A percentile compares a stretch with the other conserved stretches of the same genome.
Conservation (phyloP, 2,888 invertebrate species). For the Polymixis flavicincta region DNA sequence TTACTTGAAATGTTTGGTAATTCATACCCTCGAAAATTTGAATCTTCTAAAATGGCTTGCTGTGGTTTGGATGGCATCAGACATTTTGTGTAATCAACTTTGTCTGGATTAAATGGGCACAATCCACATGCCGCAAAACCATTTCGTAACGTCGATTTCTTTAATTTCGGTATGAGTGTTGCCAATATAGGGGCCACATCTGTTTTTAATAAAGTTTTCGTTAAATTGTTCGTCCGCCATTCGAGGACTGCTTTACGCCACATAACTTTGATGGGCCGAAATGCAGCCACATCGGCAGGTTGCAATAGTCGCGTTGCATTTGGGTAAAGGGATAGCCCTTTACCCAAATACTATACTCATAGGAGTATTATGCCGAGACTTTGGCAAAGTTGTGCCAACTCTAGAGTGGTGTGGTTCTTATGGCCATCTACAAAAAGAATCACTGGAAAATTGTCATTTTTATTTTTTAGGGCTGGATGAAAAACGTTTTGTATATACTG, state of each 20-base stretch:
- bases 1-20: constrained; percentile 55
- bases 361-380: constrained; percentile 55
- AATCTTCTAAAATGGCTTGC: constrained; percentile 47
- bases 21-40: constrained; percentile 49
- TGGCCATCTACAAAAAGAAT: constrained; percentile 63
- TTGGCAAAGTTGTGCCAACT: constrained; percentile 56
- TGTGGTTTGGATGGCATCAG: constrained; percentile 47
- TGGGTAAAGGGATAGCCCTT: constrained; percentile 59
- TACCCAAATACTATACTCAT: no score
- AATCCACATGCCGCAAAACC: constrained; percentile 53
- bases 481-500: constrained; percentile 57
- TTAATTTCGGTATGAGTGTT: constrained; percentile 49
- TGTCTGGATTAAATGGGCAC: constrained; percentile 56
- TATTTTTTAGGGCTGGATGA: constrained; percentile 51
- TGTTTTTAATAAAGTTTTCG: constrained; percentile 47
- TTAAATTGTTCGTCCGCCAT: constrained; percentile 55
- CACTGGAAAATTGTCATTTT: constrained; percentile 54
- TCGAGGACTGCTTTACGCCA: constrained; percentile 61
- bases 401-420: constrained; percentile 58
- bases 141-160: constrained; percentile 46
- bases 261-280: constrained; percentile 59
- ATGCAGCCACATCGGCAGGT: constrained; percentile 61
- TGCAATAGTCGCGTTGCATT: constrained; percentile 58
- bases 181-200: constrained; percentile 44
- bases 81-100: constrained; percentile 56